These are phyloP conservation scores for Metalampra italica DNA, from an alignment of 2,888 invertebrate species.

Conservation along the genomic window DNA sequence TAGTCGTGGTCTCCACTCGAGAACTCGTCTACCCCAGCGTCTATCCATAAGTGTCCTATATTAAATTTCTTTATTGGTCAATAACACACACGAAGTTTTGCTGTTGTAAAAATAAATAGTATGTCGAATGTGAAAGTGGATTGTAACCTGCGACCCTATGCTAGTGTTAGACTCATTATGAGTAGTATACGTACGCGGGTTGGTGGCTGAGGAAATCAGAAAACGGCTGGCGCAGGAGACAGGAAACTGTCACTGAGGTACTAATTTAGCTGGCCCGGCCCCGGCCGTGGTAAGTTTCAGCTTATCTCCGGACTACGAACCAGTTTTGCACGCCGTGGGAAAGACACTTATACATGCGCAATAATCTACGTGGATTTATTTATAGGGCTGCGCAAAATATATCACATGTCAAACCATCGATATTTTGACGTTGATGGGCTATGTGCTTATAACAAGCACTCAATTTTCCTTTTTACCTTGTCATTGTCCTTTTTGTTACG, in stretches of 20 bases:
- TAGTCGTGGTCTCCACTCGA: too few species aligned
- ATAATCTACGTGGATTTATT: slow-evolving; percentile 64
- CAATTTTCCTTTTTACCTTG: neutral
- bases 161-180: neutral
- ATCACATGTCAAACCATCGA: neutral
- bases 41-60: too few species aligned
- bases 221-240: slow-evolving; percentile 43
- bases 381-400: slow-evolving; percentile 50
- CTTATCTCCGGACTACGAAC: slow-evolving; percentile 63
- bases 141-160: too few species aligned
- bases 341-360: slow-evolving; percentile 62
- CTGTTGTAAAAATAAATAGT: too few species aligned
- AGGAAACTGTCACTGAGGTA: slow-evolving; percentile 71
- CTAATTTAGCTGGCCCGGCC: slow-evolving; percentile 65
- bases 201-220: slow-evolving; percentile 31
- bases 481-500: neutral
- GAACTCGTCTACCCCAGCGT: too few species aligned
- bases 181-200: slow-evolving; percentile 19
- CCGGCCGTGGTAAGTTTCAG: slow-evolving; percentile 67
- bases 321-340: slow-evolving; percentile 75
- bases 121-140: too few species aligned
- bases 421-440: slow-evolving; percentile 23
- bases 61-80: too few species aligned
- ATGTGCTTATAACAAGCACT: neutral
- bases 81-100: too few species aligned